Conservation (phyloP, 2,888 invertebrate species). For the Crematogaster levior region DNA sequence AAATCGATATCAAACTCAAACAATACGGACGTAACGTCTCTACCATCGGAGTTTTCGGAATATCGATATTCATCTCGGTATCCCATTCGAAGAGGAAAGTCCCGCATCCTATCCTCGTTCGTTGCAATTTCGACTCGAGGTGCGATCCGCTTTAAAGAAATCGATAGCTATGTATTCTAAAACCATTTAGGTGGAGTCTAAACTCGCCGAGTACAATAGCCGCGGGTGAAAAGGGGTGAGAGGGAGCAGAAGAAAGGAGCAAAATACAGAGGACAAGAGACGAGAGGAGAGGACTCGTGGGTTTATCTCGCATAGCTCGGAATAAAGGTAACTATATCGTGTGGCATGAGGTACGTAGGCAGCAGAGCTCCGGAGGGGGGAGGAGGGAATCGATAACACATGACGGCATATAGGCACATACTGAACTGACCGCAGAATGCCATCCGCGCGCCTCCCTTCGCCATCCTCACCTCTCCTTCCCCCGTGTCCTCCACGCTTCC, state of each 20-base stretch:
- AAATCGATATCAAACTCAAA: not conserved
- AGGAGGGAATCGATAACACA: constrained; percentile 84
- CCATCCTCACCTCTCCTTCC: constrained; percentile 57
- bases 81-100: not conserved
- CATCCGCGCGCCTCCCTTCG: constrained; percentile 80
- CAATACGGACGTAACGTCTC: not conserved
- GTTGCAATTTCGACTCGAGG: not conserved
- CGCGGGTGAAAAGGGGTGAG: not conserved
- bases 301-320: constrained; percentile 71
- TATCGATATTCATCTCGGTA: not conserved
- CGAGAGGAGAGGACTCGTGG: constrained; percentile 30
- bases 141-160: constrained; percentile 32
- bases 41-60: not conserved
- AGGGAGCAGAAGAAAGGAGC: constrained; percentile 28
- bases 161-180: constrained; percentile 31
- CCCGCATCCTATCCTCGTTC: not conserved
- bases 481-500: constrained; percentile 57
- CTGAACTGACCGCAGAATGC: constrained; percentile 84
- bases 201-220: constrained; percentile 28
- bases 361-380: constrained; percentile 68
- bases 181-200: constrained; percentile 33
- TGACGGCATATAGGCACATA: constrained; percentile 83
- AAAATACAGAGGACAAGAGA: constrained; percentile 9
- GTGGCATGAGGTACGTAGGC: constrained; percentile 68
- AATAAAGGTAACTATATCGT: constrained; percentile 64